Percentiles rank a stretch among this genome's conserved stretches.
Evolutionary conservation across 2,888 invertebrate genomes (phyloP).

Genomic region (Dioctria linearis): DNA sequence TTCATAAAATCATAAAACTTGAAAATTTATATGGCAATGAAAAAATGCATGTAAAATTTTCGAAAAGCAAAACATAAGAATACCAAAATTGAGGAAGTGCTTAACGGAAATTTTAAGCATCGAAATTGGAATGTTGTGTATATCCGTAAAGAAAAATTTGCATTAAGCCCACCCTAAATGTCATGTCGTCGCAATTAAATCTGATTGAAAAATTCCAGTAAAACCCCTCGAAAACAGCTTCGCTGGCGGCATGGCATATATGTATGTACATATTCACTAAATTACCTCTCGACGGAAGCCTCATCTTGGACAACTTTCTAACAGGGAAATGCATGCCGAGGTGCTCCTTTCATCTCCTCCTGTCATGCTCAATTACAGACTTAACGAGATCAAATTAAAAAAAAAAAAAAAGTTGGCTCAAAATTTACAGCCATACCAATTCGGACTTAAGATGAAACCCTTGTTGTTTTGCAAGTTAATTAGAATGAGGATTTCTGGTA

Average conservation of each 20-base stretch:
- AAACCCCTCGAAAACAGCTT: not conserved
- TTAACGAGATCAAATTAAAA: not conserved
- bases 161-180: not conserved
- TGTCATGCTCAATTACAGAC: not conserved
- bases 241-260: not conserved
- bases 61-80: too few relatives aligned
- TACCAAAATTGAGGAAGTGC: too few relatives aligned
- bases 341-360: conserved; percentile 1
- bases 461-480: too few relatives aligned
- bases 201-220: not conserved
- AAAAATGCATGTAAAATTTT: too few relatives aligned
- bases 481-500: too few relatives aligned
- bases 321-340: not conserved
- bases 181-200: not conserved
- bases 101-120: too few relatives aligned
- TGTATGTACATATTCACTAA: not conserved
- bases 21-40: too few relatives aligned
- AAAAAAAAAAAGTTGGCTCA: too few relatives aligned
- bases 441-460: too few relatives aligned
- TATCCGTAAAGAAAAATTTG: not conserved
- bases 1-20: too few relatives aligned
- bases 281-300: not conserved
- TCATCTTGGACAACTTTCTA: not conserved
- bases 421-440: too few relatives aligned
- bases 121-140: not conserved